Evolutionary conservation across 2,888 invertebrate species (phyloP), one percentile per base, ranked within the genome.

Genomic region (Mythimna vitellina): DNA sequence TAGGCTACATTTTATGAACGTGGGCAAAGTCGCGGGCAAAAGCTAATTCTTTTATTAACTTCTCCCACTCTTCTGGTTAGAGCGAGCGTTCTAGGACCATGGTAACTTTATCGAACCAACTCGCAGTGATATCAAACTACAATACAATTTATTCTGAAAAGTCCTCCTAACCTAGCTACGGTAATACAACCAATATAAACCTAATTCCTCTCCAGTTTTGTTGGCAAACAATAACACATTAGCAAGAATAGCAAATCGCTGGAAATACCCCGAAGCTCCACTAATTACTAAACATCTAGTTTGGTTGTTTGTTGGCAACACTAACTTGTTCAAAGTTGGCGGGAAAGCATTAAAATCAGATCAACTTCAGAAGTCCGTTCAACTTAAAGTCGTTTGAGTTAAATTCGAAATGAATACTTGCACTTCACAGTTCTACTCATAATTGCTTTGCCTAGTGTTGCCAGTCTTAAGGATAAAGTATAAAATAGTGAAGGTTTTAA

Each of bases 301-400:
- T 73, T 67, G 61, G 66, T 70, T 68, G 38, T 29, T 32, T 68
- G 38, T 29, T 32, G 66, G 60, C 60, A 63, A 70, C 69, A 56
- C 62, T 56, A 67, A 81, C 65, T 80, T 57, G 35, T 2, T 3
- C 65, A 14, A 71, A 80, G 78, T 78, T 67, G 61, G 70, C 58
- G 54, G 54, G 60, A 80, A 82, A 74, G 74, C 80, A 88, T 88
- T 86, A 86, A 89, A 89, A 83, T 84, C 76, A 76, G 80, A 85
- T 86, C 87, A 78, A 85, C 78, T 80, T 60, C 61, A 65, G 65
- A 77, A 82, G 71, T 80, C 66, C 35, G 66, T 22, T 14, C 35
- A 75, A 84, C 79, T 84, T 82, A 57, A 70, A 79, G 71, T 62
- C 62, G 69, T 67, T 77, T 75, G 73, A 76, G 85, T 82, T 84